A percentile compares a stretch with the other conserved stretches of the same genome.
These are phyloP conservation scores for Drosophila greeni DNA, from an alignment of 2,888 invertebrate species.

Conservation along the genomic window DNA sequence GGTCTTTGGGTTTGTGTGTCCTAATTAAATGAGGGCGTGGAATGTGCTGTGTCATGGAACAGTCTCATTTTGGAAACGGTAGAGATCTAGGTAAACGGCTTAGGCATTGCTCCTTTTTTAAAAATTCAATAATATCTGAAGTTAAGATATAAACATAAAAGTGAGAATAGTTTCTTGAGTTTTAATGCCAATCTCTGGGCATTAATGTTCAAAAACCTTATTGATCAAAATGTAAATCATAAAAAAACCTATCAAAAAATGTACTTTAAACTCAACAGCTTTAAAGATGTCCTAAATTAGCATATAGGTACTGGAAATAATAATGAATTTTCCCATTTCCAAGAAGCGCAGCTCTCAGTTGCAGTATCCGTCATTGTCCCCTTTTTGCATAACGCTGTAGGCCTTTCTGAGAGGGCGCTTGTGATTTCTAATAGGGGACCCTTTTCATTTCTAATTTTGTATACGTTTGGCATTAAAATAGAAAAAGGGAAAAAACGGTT, in stretches of 20 bases:
- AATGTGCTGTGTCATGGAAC: slow-evolving; percentile 59
- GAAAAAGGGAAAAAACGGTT: slow-evolving; percentile 53
- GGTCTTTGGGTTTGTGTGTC: slow-evolving; percentile 55
- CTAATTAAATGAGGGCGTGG: slow-evolving; percentile 61
- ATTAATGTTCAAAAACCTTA: not conserved
- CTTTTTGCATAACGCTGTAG: slow-evolving; percentile 44
- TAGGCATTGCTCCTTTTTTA: not conserved
- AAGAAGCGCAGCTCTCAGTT: slow-evolving; percentile 5
- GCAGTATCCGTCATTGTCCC: slow-evolving; percentile 15
- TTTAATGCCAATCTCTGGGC: not conserved
- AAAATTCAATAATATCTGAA: not conserved
- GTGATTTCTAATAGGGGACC: slow-evolving; percentile 49
- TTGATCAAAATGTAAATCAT: not conserved
- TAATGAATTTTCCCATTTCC: slow-evolving; percentile 1
- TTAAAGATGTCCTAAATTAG: not conserved
- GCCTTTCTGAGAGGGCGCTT: slow-evolving; percentile 21
- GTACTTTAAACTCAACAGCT: not conserved
- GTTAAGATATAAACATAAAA: not conserved
- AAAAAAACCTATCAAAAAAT: not conserved
- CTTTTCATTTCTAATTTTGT: slow-evolving; percentile 58
- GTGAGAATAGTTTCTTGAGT: not conserved
- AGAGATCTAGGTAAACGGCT: not conserved
- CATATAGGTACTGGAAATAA: not conserved
- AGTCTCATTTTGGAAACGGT: slow-evolving; percentile 5
- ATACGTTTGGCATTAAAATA: slow-evolving; percentile 53